Evolutionary conservation across 2,888 invertebrate species (phyloP).

Genomic region (Polydrusus tereticollis): DNA sequence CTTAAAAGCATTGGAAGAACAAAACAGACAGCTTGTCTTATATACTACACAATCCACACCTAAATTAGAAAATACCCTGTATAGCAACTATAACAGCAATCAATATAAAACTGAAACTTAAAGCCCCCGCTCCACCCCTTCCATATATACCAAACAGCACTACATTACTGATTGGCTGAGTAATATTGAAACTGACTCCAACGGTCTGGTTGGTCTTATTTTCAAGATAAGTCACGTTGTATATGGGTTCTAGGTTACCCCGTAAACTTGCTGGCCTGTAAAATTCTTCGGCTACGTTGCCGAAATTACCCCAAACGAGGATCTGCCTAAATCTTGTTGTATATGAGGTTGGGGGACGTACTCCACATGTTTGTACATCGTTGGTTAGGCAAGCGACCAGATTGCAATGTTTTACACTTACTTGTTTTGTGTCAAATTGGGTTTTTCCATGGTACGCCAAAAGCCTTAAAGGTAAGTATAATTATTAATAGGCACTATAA

Average conservation of each 20-base stretch:
- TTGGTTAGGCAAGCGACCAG: constrained; percentile 53
- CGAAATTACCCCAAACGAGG: constrained; percentile 47
- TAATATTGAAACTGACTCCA: constrained; percentile 42
- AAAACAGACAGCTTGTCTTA: neutral
- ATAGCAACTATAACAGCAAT: constrained; percentile 21
- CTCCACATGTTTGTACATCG: constrained; percentile 52
- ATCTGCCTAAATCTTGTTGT: constrained; percentile 51
- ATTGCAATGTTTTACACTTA: constrained; percentile 51
- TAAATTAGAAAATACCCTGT: constrained; percentile 25
- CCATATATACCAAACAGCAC: constrained; percentile 52
- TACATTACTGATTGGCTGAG: constrained; percentile 37
- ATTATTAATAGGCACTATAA: too few relatives aligned
- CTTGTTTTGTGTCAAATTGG: constrained; percentile 6
- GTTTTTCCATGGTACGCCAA: constrained; percentile 52
- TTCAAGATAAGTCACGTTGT: constrained; percentile 49
- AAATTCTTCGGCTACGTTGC: constrained; percentile 38
- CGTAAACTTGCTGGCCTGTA: constrained; percentile 53
- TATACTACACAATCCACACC: neutral
- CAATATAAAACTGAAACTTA: constrained; percentile 17
- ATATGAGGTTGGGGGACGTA: constrained; percentile 42
- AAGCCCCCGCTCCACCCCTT: constrained; percentile 28
- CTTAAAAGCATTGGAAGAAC: too few relatives aligned
- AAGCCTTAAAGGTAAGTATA: constrained; percentile 38
- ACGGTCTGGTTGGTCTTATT: constrained; percentile 32
- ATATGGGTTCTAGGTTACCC: constrained; percentile 50